A percentile compares a stretch with the other conserved stretches of the same genome.
phyloP scores from a whole-genome alignment of 2,888 invertebrate genomes.

The Cerastoderma edule region DNA sequence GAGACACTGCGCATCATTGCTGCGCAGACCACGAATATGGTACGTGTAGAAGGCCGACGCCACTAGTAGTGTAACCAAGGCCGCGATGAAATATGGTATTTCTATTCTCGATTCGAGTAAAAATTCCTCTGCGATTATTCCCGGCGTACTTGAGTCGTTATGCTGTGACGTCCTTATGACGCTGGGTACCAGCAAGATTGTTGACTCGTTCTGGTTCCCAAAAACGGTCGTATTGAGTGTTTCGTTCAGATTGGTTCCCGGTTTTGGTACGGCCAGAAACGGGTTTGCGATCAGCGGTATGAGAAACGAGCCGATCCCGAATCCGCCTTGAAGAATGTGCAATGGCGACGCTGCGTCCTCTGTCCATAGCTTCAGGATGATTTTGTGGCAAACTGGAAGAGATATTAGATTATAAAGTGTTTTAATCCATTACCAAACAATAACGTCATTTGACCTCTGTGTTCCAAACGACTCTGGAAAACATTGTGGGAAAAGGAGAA shows the following conservation, averaged over 20 bases:
- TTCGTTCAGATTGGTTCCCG: constrained; percentile 1
- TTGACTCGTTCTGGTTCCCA: not conserved
- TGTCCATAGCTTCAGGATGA: constrained; percentile 69
- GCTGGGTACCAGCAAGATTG: not conserved
- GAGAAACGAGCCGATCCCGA: constrained; percentile 72
- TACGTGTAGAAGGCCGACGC: constrained; percentile 59
- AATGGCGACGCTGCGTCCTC: constrained; percentile 69
- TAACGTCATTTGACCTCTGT: too few relatives aligned
- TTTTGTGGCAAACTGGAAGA: constrained; percentile 68
- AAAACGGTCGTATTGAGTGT: constrained; percentile 3
- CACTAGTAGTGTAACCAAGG: constrained; percentile 43
- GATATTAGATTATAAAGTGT: too few relatives aligned
- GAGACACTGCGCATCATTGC: not conserved
- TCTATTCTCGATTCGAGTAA: constrained; percentile 63
- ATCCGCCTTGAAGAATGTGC: constrained; percentile 72
- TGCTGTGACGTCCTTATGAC: too few relatives aligned
- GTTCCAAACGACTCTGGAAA: too few relatives aligned
- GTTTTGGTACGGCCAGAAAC: constrained; percentile 61
- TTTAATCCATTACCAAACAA: too few relatives aligned
- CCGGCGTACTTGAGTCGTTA: too few relatives aligned
- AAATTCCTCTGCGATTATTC: not conserved
- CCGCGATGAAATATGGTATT: constrained; percentile 60
- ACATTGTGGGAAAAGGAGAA: too few relatives aligned
- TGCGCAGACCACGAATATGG: constrained; percentile 35
- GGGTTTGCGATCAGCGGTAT: constrained; percentile 70